These are phyloP conservation scores for Cheilosia grossa DNA, from an alignment of 2,888 invertebrate species.

Conservation along the genomic window DNA sequence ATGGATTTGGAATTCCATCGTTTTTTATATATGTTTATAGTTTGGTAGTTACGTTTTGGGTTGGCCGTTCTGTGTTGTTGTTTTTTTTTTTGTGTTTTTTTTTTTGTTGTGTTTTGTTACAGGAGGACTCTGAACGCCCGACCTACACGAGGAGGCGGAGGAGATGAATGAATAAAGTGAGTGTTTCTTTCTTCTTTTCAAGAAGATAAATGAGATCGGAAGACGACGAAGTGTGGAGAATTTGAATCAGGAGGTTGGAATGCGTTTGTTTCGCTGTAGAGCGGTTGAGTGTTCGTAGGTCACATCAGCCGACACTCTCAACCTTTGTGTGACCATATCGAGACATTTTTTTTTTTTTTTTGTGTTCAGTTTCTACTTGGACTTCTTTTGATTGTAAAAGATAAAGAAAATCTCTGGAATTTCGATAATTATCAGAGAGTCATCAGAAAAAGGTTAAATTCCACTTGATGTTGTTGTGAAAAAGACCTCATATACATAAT, in stretches of 20 bases:
- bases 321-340: conserved; percentile 72
- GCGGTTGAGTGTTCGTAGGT: conserved; percentile 69
- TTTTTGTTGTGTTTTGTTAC: conserved; percentile 14
- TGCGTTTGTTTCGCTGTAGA: conserved; percentile 64
- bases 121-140: conserved; percentile 27
- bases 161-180: conserved; percentile 74
- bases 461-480: conserved; percentile 64
- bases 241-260: conserved; percentile 75
- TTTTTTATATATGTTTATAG: conserved; percentile 72
- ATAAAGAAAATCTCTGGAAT: conserved; percentile 74
- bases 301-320: conserved; percentile 68
- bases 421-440: conserved; percentile 73
- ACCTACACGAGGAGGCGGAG: conserved; percentile 54
- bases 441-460: conserved; percentile 74
- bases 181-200: conserved; percentile 73
- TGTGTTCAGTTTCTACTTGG: background rate
- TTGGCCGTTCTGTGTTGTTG: conserved; percentile 58
- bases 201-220: conserved; percentile 75
- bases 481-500: conserved; percentile 48
- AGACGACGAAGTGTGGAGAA: conserved; percentile 74
- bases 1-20: conserved; percentile 75
- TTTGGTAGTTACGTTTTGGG: conserved; percentile 72
- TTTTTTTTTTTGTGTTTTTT: conserved; percentile 28
- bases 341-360: conserved; percentile 56
- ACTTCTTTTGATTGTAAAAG: conserved; percentile 64